These are phyloP conservation scores for Dasyprocta punctata DNA, from an alignment of 2,113 vertebrate genomes.

Conservation along the genomic window DNA sequence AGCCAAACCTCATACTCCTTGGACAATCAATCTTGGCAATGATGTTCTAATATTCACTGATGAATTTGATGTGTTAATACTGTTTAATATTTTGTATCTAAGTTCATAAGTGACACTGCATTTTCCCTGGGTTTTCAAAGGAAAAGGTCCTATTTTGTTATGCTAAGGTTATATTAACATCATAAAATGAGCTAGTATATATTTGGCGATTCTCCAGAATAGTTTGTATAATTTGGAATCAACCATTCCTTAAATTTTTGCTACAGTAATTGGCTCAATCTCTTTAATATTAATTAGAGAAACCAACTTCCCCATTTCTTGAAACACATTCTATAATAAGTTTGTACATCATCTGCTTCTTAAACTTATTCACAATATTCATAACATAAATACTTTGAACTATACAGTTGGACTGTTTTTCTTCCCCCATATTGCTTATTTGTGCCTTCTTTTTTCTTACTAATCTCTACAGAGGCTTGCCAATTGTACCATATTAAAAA, in stretches of 20 bases:
- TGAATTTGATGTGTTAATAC: not conserved
- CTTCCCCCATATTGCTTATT: not conserved
- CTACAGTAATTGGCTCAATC: not conserved
- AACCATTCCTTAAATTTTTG: not conserved
- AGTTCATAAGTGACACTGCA: not conserved
- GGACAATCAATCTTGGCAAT: not conserved
- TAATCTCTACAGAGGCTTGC: slow-evolving; percentile 14
- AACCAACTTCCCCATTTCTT: not conserved
- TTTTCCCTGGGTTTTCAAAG: not conserved
- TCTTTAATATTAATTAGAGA: not conserved
- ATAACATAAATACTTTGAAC: not conserved
- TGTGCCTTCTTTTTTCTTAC: not conserved
- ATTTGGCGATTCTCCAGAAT: not conserved
- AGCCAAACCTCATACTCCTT: not conserved
- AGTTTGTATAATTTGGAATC: not conserved
- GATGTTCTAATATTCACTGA: not conserved
- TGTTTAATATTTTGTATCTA: not conserved
- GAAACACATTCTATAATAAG: not conserved
- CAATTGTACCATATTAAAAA: not conserved
- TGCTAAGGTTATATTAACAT: not conserved
- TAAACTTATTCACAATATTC: not conserved
- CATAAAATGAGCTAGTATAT: not conserved
- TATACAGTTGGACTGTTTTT: not conserved
- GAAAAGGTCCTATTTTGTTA: not conserved
- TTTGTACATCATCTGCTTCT: not conserved